phyloP scores from a whole-genome alignment of 2,888 invertebrate species.

The Melanargia galathea region DNA sequence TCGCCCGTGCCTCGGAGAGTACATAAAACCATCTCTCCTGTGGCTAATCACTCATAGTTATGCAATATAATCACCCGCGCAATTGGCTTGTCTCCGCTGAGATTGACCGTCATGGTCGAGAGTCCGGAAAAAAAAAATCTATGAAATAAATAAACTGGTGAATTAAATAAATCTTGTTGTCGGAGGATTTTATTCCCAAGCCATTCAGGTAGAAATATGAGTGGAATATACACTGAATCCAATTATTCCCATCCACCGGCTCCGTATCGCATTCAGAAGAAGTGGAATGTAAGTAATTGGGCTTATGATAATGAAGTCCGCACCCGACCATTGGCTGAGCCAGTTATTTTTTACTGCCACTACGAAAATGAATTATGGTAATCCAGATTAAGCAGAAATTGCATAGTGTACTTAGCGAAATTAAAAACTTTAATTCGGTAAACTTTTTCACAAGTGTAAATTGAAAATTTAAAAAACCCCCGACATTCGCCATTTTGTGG shows the following conservation, averaged over 20 bases:
- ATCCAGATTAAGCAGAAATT: conserved; percentile 34
- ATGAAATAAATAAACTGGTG: conserved; percentile 4
- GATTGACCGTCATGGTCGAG: no score
- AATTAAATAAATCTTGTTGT: conserved; percentile 28
- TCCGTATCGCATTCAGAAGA: conserved; percentile 38
- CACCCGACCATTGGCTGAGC: conserved; percentile 40
- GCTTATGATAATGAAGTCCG: conserved; percentile 53
- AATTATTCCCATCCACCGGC: conserved; percentile 39
- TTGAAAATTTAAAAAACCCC: no score
- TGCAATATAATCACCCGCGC: no score
- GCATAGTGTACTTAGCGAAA: conserved; percentile 30
- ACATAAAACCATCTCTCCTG: no score
- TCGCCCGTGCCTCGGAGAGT: no score
- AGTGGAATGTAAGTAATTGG: conserved; percentile 51
- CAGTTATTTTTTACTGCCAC: conserved; percentile 50
- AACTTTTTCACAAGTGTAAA: conserved; percentile 19
- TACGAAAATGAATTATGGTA: conserved; percentile 46
- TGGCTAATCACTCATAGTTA: no score
- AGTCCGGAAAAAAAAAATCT: neutral
- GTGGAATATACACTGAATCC: conserved; percentile 38
- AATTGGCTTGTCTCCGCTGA: no score
- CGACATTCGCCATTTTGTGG: no score
- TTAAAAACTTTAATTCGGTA: conserved; percentile 18
- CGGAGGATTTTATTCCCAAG: conserved; percentile 29
- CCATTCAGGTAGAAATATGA: conserved; percentile 36